Evolutionary conservation across 2,113 vertebrate genomes (phyloP).

Genomic region (Miniopterus natalensis): DNA sequence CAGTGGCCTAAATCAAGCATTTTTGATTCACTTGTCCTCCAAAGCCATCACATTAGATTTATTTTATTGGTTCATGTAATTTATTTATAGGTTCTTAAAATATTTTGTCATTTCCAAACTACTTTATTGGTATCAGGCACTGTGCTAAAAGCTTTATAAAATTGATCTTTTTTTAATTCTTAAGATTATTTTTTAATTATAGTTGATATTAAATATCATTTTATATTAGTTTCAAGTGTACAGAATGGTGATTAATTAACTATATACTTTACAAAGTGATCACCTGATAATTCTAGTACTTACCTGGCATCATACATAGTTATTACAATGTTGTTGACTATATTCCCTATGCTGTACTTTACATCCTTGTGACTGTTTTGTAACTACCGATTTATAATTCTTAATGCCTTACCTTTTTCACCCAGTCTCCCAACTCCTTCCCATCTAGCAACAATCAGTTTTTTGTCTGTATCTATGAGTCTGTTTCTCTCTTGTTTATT

Average conservation of each 20-base stretch:
- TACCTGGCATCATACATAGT: not conserved
- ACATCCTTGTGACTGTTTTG: not conserved
- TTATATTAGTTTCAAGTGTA: not conserved
- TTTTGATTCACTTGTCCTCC: not conserved
- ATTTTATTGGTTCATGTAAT: not conserved
- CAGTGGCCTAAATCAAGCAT: not conserved
- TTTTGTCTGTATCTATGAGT: not conserved
- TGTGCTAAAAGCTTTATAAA: not conserved
- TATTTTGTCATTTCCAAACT: not conserved
- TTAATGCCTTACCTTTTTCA: not conserved
- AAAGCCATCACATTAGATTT: not conserved
- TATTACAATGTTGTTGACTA: not conserved
- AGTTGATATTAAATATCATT: not conserved
- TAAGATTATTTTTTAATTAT: not conserved
- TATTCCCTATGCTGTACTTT: not conserved
- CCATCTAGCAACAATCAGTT: not conserved
- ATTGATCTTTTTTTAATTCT: not conserved
- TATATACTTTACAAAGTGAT: not conserved
- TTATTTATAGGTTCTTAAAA: slow-evolving; percentile 1
- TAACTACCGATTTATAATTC: not conserved
- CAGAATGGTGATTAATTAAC: not conserved
- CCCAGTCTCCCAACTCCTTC: not conserved
- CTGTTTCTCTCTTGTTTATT: not conserved
- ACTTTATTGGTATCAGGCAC: not conserved
- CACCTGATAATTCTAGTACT: not conserved